phyloP scores from a whole-genome alignment of 2,888 invertebrate species.

The Coelinius sp. region DNA sequence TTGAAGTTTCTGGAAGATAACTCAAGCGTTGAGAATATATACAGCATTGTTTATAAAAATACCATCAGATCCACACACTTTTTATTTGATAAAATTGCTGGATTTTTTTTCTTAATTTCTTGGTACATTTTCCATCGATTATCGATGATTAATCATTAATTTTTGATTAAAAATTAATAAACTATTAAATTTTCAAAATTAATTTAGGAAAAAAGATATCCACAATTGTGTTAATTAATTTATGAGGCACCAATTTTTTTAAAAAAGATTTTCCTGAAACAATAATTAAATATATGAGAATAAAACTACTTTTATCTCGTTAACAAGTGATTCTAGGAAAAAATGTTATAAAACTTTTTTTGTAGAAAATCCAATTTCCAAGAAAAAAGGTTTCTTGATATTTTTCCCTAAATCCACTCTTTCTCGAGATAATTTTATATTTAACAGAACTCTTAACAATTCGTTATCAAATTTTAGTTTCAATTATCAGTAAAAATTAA shows the following conservation, averaged over 20 bases:
- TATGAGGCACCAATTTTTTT: not conserved
- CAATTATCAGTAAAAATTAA: no score
- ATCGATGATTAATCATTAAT: no score
- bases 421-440: not conserved
- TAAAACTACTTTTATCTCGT: not conserved
- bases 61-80: not conserved
- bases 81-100: not conserved
- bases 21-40: slow-evolving; percentile 2
- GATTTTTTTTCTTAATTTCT: no score
- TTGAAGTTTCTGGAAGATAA: not conserved
- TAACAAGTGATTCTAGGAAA: no score
- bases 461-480: no score
- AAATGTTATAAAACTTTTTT: no score
- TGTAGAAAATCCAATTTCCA: no score
- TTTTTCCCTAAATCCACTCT: not conserved
- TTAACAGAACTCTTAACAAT: not conserved
- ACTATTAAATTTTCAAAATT: not conserved
- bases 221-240: not conserved
- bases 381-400: not conserved
- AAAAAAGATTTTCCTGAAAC: slow-evolving; percentile 2
- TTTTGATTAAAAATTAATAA: not conserved
- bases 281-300: not conserved
- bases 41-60: not conserved
- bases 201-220: not conserved
- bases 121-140: not conserved